These are phyloP conservation scores for Sorex maritimensis DNA, from an alignment of 2,797 vertebrate species.

Conservation along the genomic window DNA sequence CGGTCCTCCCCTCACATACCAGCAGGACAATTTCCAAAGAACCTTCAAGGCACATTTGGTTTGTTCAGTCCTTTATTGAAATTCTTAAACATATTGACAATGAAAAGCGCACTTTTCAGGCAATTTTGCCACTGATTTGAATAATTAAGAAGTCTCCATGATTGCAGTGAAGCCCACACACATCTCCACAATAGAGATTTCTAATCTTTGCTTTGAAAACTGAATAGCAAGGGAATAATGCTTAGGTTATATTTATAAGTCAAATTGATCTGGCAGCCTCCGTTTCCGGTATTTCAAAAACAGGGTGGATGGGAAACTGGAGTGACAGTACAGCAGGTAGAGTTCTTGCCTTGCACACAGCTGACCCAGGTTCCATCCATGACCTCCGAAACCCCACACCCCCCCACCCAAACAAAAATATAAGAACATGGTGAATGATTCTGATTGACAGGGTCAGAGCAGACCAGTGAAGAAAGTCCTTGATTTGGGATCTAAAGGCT, in stretches of 20 bases:
- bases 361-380: no score
- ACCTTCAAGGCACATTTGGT: background rate
- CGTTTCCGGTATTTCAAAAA: background rate
- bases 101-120: background rate
- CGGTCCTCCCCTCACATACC: background rate
- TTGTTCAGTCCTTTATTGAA: background rate
- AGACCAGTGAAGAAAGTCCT: background rate
- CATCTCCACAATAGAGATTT: background rate
- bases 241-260: background rate
- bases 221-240: background rate
- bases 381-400: no score
- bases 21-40: background rate
- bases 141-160: background rate
- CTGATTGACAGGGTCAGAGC: background rate
- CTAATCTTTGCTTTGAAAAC: background rate
- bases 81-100: background rate
- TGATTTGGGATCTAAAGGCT: background rate
- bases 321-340: no score
- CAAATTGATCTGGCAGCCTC: background rate
- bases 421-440: background rate
- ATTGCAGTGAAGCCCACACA: no score
- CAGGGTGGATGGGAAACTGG: background rate
- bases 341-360: no score
- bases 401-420: no score
- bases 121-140: background rate